Evolutionary conservation across 2,113 vertebrate genomes (phyloP).

Genomic region (Rostratula benghalensis): DNA sequence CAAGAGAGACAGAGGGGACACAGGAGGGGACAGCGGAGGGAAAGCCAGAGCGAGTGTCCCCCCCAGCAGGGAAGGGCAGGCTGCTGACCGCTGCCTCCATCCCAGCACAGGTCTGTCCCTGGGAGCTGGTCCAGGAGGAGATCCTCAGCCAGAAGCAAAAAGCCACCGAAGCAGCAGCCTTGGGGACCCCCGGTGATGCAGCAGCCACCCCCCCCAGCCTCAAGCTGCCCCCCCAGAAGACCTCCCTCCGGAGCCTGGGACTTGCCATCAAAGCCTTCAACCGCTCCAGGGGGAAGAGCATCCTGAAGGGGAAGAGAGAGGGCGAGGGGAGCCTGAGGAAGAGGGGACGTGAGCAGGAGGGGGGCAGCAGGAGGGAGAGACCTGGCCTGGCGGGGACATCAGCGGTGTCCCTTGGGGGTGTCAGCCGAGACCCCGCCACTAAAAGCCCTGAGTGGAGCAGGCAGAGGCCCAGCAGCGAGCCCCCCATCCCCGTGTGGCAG

Average conservation of each 20-base stretch:
- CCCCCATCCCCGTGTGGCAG: slow-evolving; percentile 38
- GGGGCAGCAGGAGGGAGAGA: not conserved
- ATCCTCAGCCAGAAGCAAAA: not conserved
- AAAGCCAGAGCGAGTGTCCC: accelerated
- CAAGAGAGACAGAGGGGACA: not conserved
- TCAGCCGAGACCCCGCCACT: not conserved
- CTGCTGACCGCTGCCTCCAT: not conserved
- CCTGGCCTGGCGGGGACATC: not conserved
- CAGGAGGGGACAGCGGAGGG: not conserved
- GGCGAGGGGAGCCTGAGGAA: not conserved
- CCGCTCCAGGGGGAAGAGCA: slow-evolving; percentile 30
- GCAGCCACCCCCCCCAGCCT: not conserved
- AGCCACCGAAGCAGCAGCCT: not conserved
- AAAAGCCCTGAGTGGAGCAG: not conserved
- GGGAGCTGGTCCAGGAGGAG: slow-evolving; percentile 53
- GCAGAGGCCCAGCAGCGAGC: slow-evolving; percentile 6
- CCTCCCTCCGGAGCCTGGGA: slow-evolving; percentile 57
- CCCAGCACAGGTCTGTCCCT: slow-evolving; percentile 38
- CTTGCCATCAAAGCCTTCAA: slow-evolving; percentile 72
- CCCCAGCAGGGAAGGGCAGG: accelerated
- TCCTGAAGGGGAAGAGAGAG: slow-evolving; percentile 24
- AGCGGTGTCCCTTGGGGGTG: accelerated
- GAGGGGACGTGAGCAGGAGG: not conserved
- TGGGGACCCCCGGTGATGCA: not conserved
- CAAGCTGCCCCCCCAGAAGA: not conserved